phyloP scores from a whole-genome alignment of 2,888 invertebrate genomes.

The Synergus japonicus region DNA sequence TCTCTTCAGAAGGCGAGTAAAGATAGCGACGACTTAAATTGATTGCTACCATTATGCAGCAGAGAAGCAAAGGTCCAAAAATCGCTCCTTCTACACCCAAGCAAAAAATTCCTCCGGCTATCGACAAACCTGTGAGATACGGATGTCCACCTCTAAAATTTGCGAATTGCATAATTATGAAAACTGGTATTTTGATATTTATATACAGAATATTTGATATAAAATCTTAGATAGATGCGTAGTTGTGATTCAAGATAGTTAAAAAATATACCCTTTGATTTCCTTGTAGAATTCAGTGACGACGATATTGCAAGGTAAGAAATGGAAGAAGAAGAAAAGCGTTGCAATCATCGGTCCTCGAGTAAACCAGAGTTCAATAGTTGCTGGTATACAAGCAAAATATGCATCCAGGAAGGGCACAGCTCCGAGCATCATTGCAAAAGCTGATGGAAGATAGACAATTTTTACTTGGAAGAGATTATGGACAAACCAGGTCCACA shows the following conservation, averaged over 20 bases:
- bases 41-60: slow-evolving; percentile 95
- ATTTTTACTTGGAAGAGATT: slow-evolving; percentile 96
- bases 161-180: not conserved
- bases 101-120: slow-evolving; percentile 98
- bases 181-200: not conserved
- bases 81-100: slow-evolving; percentile 98
- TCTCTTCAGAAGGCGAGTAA: slow-evolving; percentile 81
- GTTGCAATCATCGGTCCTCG: slow-evolving; percentile 92
- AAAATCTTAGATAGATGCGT: not conserved
- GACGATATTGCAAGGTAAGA: slow-evolving; percentile 93
- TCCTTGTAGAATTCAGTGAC: slow-evolving; percentile 98
- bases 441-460: slow-evolving; percentile 95
- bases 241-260: slow-evolving; percentile 14
- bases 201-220: not conserved
- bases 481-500: slow-evolving; percentile 99
- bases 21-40: slow-evolving; percentile 81
- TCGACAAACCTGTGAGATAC: slow-evolving; percentile 96
- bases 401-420: slow-evolving; percentile 98
- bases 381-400: slow-evolving; percentile 95
- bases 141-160: slow-evolving; percentile 92
- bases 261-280: slow-evolving; percentile 90
- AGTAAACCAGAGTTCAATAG: slow-evolving; percentile 95
- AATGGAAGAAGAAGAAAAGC: slow-evolving; percentile 88
- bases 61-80: slow-evolving; percentile 95
- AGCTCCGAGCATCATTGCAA: slow-evolving; percentile 95